Evolutionary conservation across 2,797 vertebrate species (phyloP).

Genomic region (Hippopotamyrus pictus): DNA sequence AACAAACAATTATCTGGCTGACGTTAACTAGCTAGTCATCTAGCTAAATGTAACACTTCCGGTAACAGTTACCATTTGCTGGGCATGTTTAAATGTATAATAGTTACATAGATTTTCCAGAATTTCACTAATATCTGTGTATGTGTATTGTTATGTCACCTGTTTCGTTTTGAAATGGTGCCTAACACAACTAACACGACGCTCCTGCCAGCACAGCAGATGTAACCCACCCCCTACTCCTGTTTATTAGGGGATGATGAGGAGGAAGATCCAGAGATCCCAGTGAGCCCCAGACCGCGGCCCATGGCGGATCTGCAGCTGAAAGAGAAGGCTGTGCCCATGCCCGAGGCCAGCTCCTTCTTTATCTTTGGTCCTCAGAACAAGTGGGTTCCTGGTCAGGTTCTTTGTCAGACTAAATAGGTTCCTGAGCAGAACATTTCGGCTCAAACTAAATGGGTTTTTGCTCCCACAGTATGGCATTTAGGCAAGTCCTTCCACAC

Average conservation of each 20-base stretch:
- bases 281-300: constrained; percentile 80
- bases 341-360: constrained; percentile 88
- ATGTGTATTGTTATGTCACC: background rate
- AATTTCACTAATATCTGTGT: background rate
- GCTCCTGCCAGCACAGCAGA: background rate
- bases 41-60: background rate
- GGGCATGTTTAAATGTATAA: background rate
- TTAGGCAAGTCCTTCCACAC: background rate
- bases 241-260: constrained; percentile 78
- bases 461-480: background rate
- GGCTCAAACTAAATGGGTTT: background rate
- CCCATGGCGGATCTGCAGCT: constrained; percentile 87
- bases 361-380: constrained; percentile 93
- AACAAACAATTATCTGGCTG: background rate
- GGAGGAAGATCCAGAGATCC: constrained; percentile 89
- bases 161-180: background rate
- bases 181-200: background rate
- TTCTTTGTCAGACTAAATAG: background rate
- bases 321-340: constrained; percentile 88
- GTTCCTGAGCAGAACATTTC: background rate
- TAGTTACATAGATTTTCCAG: background rate
- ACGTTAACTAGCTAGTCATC: background rate
- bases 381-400: constrained; percentile 60
- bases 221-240: background rate
- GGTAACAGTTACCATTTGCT: background rate